Evolutionary conservation across 2,113 vertebrate species (phyloP).

Genomic region (Tauraco erythrolophus): DNA sequence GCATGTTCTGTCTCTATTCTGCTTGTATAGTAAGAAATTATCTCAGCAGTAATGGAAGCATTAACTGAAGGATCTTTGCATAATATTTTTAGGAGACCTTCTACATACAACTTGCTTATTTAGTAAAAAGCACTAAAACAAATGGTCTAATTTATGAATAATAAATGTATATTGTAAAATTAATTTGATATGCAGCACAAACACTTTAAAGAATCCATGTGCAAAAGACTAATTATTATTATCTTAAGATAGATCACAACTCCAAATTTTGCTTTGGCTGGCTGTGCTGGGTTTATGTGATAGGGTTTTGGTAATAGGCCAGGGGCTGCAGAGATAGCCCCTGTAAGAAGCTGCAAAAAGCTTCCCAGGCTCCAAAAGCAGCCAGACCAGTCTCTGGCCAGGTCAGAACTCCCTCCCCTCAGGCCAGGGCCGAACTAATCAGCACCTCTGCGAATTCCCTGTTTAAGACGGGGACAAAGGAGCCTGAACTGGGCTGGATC

Average conservation of each 20-base stretch:
- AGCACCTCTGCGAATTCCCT: no score
- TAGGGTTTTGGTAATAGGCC: no score
- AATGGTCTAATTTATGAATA: not conserved
- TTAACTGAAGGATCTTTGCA: not conserved
- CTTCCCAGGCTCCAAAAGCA: no score
- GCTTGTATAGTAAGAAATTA: not conserved
- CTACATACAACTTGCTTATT: not conserved
- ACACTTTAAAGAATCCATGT: not conserved
- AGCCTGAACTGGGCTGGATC: no score
- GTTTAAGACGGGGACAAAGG: no score
- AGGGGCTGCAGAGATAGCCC: no score
- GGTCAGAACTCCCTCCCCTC: no score
- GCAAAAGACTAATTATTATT: not conserved
- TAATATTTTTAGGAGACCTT: not conserved
- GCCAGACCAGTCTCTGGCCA: no score
- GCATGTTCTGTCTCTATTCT: accelerated
- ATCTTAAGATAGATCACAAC: not conserved
- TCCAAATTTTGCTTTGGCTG: not conserved
- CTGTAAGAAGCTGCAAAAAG: no score
- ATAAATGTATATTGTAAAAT: not conserved
- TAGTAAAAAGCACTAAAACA: not conserved
- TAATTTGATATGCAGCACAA: not conserved
- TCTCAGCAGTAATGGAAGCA: not conserved
- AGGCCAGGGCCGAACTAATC: no score
- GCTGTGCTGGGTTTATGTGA: no score